Percentiles rank a stretch among this genome's conserved stretches.
These are phyloP conservation scores for Cyclargus thomasi DNA, from an alignment of 1,140 invertebrate species.

Conservation along the genomic window DNA sequence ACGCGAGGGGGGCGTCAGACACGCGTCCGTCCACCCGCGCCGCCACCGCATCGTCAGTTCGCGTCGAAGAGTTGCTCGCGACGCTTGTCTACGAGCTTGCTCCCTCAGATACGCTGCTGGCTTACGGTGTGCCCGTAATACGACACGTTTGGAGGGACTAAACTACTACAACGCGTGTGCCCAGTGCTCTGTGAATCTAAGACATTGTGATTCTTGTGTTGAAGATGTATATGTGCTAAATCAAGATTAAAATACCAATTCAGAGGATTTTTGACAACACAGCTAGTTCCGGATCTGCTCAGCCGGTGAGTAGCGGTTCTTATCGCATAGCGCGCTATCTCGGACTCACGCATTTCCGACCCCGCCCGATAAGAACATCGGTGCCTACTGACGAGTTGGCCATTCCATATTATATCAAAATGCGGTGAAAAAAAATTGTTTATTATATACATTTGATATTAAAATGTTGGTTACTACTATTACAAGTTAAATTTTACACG, in stretches of 20 bases:
- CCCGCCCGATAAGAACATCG: slow-evolving; percentile 63
- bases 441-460: too few species aligned
- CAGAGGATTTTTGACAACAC: slow-evolving; percentile 62
- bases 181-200: slow-evolving; percentile 66
- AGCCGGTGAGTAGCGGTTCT: slow-evolving; percentile 71
- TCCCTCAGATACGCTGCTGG: slow-evolving; percentile 74
- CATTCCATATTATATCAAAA: slow-evolving; percentile 22
- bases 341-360: slow-evolving; percentile 71
- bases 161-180: slow-evolving; percentile 60
- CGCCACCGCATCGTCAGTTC: slow-evolving; percentile 70
- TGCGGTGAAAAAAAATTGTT: slow-evolving; percentile 6
- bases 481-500: too few species aligned
- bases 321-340: slow-evolving; percentile 69
- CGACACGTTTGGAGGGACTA: slow-evolving; percentile 73
- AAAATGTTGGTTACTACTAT: not conserved
- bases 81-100: slow-evolving; percentile 62
- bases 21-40: slow-evolving; percentile 66
- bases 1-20: slow-evolving; percentile 33
- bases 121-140: slow-evolving; percentile 73
- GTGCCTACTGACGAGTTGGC: slow-evolving; percentile 30
- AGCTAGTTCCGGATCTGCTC: slow-evolving; percentile 70
- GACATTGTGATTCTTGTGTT: slow-evolving; percentile 64
- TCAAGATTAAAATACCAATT: slow-evolving; percentile 37
- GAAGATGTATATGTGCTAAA: slow-evolving; percentile 65
- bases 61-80: slow-evolving; percentile 63